These are phyloP conservation scores for Caranx melampygus DNA, from an alignment of 2,113 vertebrate species.

Conservation along the genomic window DNA sequence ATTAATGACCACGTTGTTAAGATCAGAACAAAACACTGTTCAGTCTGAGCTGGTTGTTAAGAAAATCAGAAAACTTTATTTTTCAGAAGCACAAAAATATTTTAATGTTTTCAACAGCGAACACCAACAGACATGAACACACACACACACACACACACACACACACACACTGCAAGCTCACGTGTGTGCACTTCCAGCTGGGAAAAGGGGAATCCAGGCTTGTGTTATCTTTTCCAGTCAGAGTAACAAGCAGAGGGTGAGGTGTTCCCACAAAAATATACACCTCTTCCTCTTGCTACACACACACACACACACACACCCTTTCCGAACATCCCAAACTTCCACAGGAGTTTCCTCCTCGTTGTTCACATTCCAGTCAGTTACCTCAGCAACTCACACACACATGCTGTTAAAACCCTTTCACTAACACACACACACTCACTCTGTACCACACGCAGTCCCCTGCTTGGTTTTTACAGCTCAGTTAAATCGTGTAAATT, in stretches of 20 bases:
- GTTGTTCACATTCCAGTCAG: slow-evolving; percentile 76
- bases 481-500: slow-evolving; percentile 23
- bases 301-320: slow-evolving; percentile 42
- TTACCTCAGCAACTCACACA: slow-evolving; percentile 56
- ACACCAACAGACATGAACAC: neutral
- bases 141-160: slow-evolving; percentile 4
- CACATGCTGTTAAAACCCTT: neutral
- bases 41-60: too few relatives aligned
- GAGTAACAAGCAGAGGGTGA: slow-evolving; percentile 67
- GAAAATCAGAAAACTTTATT: too few relatives aligned
- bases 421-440: neutral
- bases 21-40: too few relatives aligned
- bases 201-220: slow-evolving; percentile 66
- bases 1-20: too few relatives aligned
- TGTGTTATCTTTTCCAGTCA: slow-evolving; percentile 81
- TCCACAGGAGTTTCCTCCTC: slow-evolving; percentile 82
- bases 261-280: slow-evolving; percentile 80
- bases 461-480: slow-evolving; percentile 36
- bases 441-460: slow-evolving; percentile 5
- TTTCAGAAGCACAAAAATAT: too few relatives aligned
- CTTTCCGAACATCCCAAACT: slow-evolving; percentile 77
- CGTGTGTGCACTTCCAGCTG: slow-evolving; percentile 61
- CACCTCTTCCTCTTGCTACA: slow-evolving; percentile 73
- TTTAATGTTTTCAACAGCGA: too few relatives aligned
- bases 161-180: slow-evolving; percentile 22